Conservation (phyloP, 2,113 vertebrate genomes). For the Rhinopomastus cyanomelas region DNA sequence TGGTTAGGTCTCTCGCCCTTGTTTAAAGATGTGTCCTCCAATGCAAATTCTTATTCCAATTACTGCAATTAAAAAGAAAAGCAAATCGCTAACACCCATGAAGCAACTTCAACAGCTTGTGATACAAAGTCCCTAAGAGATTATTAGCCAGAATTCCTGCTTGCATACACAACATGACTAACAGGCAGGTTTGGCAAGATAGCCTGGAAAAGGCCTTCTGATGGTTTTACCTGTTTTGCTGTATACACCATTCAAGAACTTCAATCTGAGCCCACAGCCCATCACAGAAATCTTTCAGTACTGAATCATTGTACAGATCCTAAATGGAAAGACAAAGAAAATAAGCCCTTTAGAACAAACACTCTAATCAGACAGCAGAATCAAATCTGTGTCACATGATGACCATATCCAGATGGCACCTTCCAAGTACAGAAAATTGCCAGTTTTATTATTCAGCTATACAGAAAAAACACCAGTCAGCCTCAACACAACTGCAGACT, state of each 20-base stretch:
- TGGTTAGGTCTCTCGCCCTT: background rate
- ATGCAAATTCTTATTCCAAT: background rate
- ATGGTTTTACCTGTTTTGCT: conserved; percentile 81
- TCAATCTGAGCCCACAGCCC: conserved; percentile 85
- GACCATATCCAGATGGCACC: background rate
- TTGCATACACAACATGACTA: background rate
- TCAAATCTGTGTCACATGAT: background rate
- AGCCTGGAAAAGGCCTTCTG: background rate
- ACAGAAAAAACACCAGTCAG: background rate
- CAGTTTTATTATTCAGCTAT: background rate
- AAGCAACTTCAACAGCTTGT: background rate
- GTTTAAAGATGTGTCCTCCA: background rate
- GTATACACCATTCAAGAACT: conserved; percentile 90
- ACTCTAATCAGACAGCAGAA: background rate
- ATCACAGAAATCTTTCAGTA: conserved; percentile 88
- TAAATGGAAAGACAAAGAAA: conserved; percentile 25
- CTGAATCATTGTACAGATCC: conserved; percentile 78
- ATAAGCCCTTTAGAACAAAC: background rate
- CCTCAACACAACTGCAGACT: background rate
- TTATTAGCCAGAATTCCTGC: background rate
- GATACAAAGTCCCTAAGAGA: background rate
- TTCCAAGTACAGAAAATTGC: background rate
- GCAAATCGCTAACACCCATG: background rate
- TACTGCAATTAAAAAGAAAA: background rate
- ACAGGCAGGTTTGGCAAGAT: background rate